Evolutionary conservation across 2,888 invertebrate genomes (phyloP).

Genomic region (Noctua comes): DNA sequence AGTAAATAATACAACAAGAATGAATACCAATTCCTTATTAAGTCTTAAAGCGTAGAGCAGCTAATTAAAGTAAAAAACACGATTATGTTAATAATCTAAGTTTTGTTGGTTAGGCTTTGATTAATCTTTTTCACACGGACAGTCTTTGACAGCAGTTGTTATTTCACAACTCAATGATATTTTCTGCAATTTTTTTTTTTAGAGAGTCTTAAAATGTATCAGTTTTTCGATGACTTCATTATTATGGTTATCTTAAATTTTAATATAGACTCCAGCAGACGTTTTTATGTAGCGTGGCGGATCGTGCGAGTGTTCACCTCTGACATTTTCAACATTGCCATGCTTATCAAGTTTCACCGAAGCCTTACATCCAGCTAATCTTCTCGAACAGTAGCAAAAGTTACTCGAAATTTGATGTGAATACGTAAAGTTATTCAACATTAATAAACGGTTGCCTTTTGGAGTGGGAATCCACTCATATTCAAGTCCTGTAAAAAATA

Average conservation of each 20-base stretch:
- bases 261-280: slow-evolving; percentile 11
- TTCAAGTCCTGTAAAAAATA: background rate
- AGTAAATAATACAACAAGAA: background rate
- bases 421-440: slow-evolving; percentile 34
- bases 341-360: slow-evolving; percentile 24
- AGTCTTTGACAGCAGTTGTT: background rate
- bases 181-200: background rate
- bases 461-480: slow-evolving; percentile 30
- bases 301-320: slow-evolving; percentile 18
- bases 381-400: slow-evolving; percentile 20
- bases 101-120: background rate
- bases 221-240: background rate
- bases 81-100: background rate
- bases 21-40: background rate
- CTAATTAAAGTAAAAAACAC: background rate
- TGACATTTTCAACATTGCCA: slow-evolving; percentile 14
- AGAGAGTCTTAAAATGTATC: no score
- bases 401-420: slow-evolving; percentile 5
- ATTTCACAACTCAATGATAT: background rate
- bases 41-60: background rate
- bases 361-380: slow-evolving; percentile 39
- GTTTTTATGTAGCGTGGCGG: slow-evolving; percentile 20
- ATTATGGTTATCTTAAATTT: background rate
- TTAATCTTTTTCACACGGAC: background rate
- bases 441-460: slow-evolving; percentile 24